Evolutionary conservation across 2,113 vertebrate genomes (phyloP).

Genomic region (Actenoides hombroni): DNA sequence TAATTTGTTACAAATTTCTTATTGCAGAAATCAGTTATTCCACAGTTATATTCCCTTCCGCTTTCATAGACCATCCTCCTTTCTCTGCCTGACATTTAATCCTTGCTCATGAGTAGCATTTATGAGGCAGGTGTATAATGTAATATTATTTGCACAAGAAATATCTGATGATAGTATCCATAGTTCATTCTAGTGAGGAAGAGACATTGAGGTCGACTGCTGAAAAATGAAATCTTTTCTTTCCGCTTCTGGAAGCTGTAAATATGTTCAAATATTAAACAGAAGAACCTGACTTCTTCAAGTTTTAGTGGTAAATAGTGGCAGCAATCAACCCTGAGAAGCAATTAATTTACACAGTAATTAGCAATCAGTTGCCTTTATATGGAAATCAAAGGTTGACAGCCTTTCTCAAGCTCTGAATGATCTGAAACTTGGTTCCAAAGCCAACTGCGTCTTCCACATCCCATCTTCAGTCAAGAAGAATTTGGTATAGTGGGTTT

Average conservation of each 20-base stretch:
- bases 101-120: background rate
- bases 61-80: background rate
- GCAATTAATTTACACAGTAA: background rate
- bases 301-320: background rate
- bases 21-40: background rate
- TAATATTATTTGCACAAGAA: background rate
- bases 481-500: background rate
- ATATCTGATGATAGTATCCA: background rate
- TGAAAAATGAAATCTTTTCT: background rate
- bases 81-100: background rate
- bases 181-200: background rate
- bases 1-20: background rate
- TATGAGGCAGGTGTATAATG: background rate
- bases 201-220: background rate
- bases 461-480: background rate
- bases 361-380: background rate
- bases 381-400: background rate
- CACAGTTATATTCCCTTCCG: background rate
- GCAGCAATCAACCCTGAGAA: background rate
- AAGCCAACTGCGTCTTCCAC: background rate
- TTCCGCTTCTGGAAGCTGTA: background rate
- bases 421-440: background rate
- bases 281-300: background rate
- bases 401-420: background rate
- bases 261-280: background rate